Base-by-base conservation (phyloP, 2,113 vertebrate species). In the Psammodynastes pulverulentus region DNA sequence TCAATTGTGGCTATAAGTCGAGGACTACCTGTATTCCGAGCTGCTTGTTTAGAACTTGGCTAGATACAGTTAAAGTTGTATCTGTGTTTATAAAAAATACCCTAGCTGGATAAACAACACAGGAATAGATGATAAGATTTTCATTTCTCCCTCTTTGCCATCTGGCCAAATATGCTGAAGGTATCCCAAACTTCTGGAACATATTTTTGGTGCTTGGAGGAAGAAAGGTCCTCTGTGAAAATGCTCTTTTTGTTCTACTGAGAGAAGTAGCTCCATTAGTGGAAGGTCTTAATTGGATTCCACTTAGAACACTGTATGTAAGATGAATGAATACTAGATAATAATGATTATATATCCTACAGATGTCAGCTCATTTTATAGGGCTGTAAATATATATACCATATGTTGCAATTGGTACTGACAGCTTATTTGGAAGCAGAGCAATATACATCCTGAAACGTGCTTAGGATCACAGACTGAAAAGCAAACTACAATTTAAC, bases 1-100 rank as follows among this genome's bases (percentile, higher is more conserved):
- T 67, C 62, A 67, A 2, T 67, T n/a, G 29, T 67, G 29, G 29
- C 0, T 1, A 3, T n/a, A 67, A n/a, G 62, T n/a, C 4, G 3
- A 67, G 62, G 12, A 15, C 62, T 67, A n/a, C 62, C 62, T 67
- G 12, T 15, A 67, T 5, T 67, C 29, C 4, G 1, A 67, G 12
- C 29, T 13, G 26, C 58, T 93, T 94, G 53, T 58, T 94, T 89
- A 39, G 45, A 93, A 93, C 92, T 95, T 94, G 89, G 79, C 91
- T 92, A 93, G 95, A 92, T 95, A 88, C 92, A 92, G 93, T 84
- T 52, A 95, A 62, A 92, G 95, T 95, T 95, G 23, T 51, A 94
- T 94, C 92, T 89, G 1, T 91, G 92, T 21, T 0, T 62, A 17
- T 51, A 86, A 46, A 39, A 49, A 96, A 94, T 92, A 93, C 29